A percentile compares a stretch with the other conserved stretches of the same genome.
Conservation (phyloP, 2,888 invertebrate species). For the Rhagium mordax region DNA sequence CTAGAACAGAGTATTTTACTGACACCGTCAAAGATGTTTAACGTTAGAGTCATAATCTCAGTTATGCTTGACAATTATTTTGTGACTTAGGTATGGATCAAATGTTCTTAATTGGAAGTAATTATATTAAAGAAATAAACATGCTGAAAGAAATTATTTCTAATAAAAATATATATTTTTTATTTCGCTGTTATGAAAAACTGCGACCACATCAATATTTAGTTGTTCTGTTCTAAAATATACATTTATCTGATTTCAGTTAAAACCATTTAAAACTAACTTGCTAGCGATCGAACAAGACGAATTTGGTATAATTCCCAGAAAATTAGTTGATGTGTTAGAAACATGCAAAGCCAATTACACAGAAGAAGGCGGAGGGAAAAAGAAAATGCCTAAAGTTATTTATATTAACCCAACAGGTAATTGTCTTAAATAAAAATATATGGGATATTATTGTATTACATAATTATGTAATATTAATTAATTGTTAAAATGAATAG, state of each 20-base stretch:
- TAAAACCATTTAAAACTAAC: conserved; percentile 79
- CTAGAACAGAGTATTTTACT: too few species aligned
- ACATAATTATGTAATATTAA: neutral
- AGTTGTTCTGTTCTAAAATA: too few species aligned
- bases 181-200: too few species aligned
- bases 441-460: neutral
- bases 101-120: too few species aligned
- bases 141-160: too few species aligned
- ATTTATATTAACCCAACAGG: conserved; percentile 83
- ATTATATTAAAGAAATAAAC: too few species aligned
- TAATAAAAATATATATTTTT: too few species aligned
- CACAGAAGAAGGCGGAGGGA: conserved; percentile 62
- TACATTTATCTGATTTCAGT: conserved; percentile 75
- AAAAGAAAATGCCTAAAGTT: conserved; percentile 77
- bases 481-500: conserved; percentile 59
- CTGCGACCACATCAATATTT: too few species aligned
- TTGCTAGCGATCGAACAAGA: conserved; percentile 81
- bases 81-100: too few species aligned
- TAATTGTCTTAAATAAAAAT: conserved; percentile 24
- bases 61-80: too few species aligned
- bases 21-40: too few species aligned
- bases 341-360: conserved; percentile 71
- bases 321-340: conserved; percentile 74
- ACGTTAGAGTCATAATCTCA: too few species aligned
- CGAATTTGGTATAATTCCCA: conserved; percentile 78